phyloP scores from a whole-genome alignment of 2,888 invertebrate species.

The Gerris lacustris region DNA sequence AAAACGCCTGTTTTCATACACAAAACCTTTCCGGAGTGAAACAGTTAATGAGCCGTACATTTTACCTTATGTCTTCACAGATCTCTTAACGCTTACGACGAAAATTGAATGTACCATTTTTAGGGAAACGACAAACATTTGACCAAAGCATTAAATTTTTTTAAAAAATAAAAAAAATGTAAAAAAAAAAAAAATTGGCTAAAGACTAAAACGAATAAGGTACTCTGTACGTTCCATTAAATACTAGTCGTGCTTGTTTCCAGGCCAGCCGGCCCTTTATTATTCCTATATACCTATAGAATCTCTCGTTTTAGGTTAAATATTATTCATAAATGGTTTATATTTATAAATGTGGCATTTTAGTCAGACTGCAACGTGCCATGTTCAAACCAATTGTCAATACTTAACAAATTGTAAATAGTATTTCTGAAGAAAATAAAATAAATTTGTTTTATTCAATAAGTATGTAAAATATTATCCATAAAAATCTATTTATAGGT shows the following conservation, averaged over 20 bases:
- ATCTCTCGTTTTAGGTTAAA: background rate
- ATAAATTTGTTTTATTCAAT: no score
- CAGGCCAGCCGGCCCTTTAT: background rate
- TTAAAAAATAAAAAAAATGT: background rate
- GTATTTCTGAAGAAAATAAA: no score
- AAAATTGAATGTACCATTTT: background rate
- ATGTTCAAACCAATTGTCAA: background rate
- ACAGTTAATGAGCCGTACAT: background rate
- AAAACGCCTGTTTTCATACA: constrained; percentile 26
- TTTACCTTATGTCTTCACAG: background rate
- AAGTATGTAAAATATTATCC: no score
- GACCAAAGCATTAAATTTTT: background rate
- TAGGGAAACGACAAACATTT: background rate
- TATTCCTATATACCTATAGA: constrained; percentile 3
- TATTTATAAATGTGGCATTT: background rate
- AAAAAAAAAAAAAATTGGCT: background rate
- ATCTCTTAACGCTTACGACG: background rate
- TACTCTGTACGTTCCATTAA: background rate
- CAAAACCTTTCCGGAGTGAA: constrained; percentile 23
- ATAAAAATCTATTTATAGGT: no score
- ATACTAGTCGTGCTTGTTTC: background rate
- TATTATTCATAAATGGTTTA: background rate
- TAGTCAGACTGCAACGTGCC: constrained; percentile 1
- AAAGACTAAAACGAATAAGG: background rate
- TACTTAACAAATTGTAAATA: no score